Evolutionary conservation across 2,888 invertebrate genomes (phyloP), one percentile per base, ranked within the genome.

Genomic region (Stenodera caucasica): DNA sequence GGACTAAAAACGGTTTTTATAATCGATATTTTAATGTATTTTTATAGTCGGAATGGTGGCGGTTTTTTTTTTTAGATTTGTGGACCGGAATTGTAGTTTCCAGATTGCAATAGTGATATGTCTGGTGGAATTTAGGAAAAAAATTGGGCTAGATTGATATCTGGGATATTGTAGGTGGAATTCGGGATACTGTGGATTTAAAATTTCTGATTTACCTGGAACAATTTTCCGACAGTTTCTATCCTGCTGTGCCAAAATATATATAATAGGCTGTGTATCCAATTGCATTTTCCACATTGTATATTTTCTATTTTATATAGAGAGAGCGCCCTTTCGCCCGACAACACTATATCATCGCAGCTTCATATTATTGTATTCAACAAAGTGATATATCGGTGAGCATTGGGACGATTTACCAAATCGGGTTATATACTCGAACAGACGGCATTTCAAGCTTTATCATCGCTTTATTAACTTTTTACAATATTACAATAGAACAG

Each of bases 311-410:
- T 74, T 72, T 73, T 68, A 12, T 23, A 67, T 67, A 26, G 26
- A 26, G 26, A 67, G 69, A 69, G 68, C 70, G 65, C 67, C 67
- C 71, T 68, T 18, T n/a, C 63, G 40, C 62, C 58, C 71, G 26
- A 26, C n/a, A 26, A 69, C 72, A 71, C 69, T 75, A 70, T 70
- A 75, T 75, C 75, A 74, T 70, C 66, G 67, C 67, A 67, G 71
- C 67, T 45, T 74, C 72, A 69, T 70, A 70, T 73, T 71, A 74
- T 73, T 73, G 71, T 68, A 70, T 74, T 73, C 72, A 64, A 56
- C 26, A 61, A 63, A 65, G 21, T 73, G 74, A 75, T 75, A 73
- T 75, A 75, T 72, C 55, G 69, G 45, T 62, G 62, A 66, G 61
- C 61, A 57, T 53, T 55, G 52, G 60, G 67, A 56, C 55, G 55